A percentile compares a stretch with the other conserved stretches of the same genome.
These are phyloP conservation scores for Rhimphoctona megacephalus DNA, from an alignment of 2,888 invertebrate species.

Conservation along the genomic window DNA sequence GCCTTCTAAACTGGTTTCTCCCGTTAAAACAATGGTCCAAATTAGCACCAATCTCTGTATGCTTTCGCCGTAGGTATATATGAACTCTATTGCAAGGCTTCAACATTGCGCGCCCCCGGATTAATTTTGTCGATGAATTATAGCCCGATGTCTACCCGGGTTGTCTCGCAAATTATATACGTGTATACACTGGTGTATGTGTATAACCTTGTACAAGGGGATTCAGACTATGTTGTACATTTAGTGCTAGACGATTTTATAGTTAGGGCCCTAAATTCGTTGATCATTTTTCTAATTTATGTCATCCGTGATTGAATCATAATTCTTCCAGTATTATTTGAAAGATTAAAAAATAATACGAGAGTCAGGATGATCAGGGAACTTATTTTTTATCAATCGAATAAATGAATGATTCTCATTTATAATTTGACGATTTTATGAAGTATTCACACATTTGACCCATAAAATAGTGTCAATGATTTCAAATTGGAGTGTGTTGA, in stretches of 20 bases:
- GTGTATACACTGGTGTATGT: slow-evolving; percentile 28
- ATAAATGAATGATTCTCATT: neutral
- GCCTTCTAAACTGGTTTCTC: too few relatives aligned
- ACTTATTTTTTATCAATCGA: neutral
- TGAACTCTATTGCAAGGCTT: slow-evolving; percentile 47
- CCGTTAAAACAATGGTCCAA: slow-evolving; percentile 22
- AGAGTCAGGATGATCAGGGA: neutral
- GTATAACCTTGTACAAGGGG: slow-evolving; percentile 25
- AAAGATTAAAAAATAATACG: neutral
- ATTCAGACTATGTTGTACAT: neutral
- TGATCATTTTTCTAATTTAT: neutral
- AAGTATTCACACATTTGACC: neutral
- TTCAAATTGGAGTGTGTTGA: neutral
- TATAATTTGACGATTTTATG: neutral
- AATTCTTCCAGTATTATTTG: neutral
- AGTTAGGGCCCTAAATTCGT: neutral
- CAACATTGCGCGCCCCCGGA: slow-evolving; percentile 59
- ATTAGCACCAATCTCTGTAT: slow-evolving; percentile 18
- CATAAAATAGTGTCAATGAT: neutral
- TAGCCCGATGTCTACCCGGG: slow-evolving; percentile 59
- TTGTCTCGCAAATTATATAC: slow-evolving; percentile 65
- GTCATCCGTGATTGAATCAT: neutral
- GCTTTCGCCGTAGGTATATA: neutral
- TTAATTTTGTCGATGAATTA: slow-evolving; percentile 69
- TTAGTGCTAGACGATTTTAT: neutral